A percentile compares a stretch with the other conserved stretches of the same genome.
These are phyloP conservation scores for Chiridota heheva DNA, from an alignment of 35 echinoderm and acorn worm genomes.

Conservation along the genomic window DNA sequence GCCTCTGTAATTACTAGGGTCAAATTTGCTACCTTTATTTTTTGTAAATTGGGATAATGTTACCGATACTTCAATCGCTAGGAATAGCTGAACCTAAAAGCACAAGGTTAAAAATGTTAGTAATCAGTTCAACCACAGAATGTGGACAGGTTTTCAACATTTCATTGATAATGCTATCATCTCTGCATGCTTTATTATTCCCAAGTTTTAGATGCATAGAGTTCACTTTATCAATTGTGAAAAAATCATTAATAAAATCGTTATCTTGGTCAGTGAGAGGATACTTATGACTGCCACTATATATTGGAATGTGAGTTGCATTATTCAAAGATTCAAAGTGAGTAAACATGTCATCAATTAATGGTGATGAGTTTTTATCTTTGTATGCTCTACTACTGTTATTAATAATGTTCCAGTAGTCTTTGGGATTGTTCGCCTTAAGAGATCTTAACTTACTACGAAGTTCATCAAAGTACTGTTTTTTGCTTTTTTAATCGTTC, in stretches of 20 bases:
- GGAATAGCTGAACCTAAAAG: neutral
- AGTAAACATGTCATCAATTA: neutral
- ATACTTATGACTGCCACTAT: neutral
- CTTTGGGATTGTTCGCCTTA: neutral
- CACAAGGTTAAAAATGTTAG: neutral
- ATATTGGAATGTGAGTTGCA: too few species aligned
- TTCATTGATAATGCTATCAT: neutral
- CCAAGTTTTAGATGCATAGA: neutral
- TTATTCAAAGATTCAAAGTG: constrained; percentile 3
- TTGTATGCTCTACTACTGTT: neutral
- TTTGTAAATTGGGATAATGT: constrained; percentile 4
- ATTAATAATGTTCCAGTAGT: constrained; percentile 4
- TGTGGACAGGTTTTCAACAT: neutral
- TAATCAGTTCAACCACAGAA: neutral
- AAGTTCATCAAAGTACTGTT: neutral
- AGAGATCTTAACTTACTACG: neutral
- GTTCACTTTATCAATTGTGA: neutral
- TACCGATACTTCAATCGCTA: neutral
- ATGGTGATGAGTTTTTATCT: too few species aligned
- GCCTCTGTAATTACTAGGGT: neutral
- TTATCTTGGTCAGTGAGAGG: neutral
- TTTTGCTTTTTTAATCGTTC: neutral
- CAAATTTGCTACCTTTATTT: neutral
- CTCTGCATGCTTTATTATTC: too few species aligned
- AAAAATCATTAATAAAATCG: constrained; percentile 5